These are phyloP conservation scores for Ischnus inquisitorius DNA, from an alignment of 2,888 invertebrate species.

Conservation along the genomic window DNA sequence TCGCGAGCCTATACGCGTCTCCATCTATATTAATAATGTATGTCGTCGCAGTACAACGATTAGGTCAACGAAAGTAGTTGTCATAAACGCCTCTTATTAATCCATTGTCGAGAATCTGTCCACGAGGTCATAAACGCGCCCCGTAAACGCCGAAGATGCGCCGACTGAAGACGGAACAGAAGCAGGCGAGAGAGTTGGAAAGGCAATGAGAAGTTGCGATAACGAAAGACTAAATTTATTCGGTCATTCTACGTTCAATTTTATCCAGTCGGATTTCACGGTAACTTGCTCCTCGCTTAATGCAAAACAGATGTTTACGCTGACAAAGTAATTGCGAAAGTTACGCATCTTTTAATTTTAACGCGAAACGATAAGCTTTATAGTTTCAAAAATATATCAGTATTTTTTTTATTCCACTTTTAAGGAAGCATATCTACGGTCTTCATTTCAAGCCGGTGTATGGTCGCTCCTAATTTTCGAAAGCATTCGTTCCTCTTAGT, in stretches of 20 bases:
- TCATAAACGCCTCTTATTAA: constrained; percentile 45
- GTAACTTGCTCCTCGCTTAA: no score
- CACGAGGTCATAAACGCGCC: constrained; percentile 54
- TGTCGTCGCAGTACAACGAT: constrained; percentile 3
- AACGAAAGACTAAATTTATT: neutral
- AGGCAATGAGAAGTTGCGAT: neutral
- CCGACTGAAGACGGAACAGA: constrained; percentile 39
- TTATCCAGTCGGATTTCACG: no score
- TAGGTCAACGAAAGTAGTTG: constrained; percentile 13
- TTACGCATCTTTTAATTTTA: no score
- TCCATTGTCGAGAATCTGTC: constrained; percentile 57
- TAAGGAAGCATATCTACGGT: no score
- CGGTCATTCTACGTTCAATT: neutral
- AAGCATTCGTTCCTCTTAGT: neutral
- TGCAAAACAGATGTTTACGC: no score
- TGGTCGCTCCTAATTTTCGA: neutral
- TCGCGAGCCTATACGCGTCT: neutral
- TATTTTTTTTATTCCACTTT: no score
- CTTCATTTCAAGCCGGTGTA: neutral
- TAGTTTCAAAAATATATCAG: no score
- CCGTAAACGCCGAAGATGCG: constrained; percentile 48
- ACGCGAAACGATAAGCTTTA: no score
- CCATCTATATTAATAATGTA: constrained; percentile 1
- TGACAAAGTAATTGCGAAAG: no score
- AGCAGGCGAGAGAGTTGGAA: no score